Evolutionary conservation across 2,888 invertebrate genomes (phyloP), one percentile per base, ranked within the genome.

Genomic region (Tenthredo scrophulariae): DNA sequence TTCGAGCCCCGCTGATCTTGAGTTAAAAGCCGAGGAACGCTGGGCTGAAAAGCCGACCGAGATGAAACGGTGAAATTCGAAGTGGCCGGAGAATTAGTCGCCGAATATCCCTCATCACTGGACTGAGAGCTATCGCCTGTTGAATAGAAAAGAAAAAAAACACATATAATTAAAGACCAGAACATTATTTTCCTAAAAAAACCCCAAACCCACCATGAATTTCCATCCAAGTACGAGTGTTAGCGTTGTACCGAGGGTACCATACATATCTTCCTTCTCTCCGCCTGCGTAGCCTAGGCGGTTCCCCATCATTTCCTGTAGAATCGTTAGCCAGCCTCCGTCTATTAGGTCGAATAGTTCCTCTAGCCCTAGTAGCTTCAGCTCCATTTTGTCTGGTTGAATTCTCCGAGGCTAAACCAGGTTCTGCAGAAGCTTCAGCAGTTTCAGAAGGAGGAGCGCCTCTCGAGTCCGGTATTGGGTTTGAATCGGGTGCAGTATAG

Each of bases 41-140:
- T 91, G 1, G 93, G 93, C 58, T 93, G 92, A 87, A 93, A 93
- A 2, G 93, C 93, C 3, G 93, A 93, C 6, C 89, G 90, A 15
- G 90, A 90, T 4, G 92, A 91, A 18, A 92, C 89, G 5, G 91
- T 91, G 70, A 91, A 92, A 43, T 89, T 90, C 5, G 89, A 89
- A 2, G 88, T 46, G 15, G 89, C 86, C 6, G 88, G 88, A 9
- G 86, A 86, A 1, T 87, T 85, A 65, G 87, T 85, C 13, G 85
- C n/a, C 7, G 86, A 29, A 74, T 87, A 88, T 29, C 87, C 88
- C 67, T 91, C 91, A 62, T 91, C 90, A 54, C 90, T 91, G 5
- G 91, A 91, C 5, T 89, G 88, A n/a, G 91, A 91, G 58, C 89
- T 90, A 15, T 88, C 89, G 40, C 84, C 89, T 88, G 50, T 62